These are phyloP conservation scores for Aricia artaxerxes DNA, from an alignment of 2,888 invertebrate species.

Conservation along the genomic window DNA sequence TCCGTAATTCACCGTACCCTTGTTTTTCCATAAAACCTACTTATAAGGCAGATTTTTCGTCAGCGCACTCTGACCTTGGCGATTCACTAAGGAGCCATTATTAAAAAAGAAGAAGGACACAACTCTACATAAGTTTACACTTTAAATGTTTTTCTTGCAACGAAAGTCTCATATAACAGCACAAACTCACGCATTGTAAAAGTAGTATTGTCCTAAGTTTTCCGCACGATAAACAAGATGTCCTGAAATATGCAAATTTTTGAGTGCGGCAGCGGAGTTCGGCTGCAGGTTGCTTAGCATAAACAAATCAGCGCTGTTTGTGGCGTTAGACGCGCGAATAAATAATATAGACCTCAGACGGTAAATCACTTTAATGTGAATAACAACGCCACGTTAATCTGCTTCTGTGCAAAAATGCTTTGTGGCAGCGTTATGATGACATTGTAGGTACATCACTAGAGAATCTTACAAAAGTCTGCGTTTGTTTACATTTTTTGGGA, in stretches of 20 bases:
- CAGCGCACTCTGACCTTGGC: too few relatives aligned
- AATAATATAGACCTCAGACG: slow-evolving; percentile 58
- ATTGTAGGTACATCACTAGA: not conserved
- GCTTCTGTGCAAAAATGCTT: not conserved
- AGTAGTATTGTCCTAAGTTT: slow-evolving; percentile 48
- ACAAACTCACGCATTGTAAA: slow-evolving; percentile 3
- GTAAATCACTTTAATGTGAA: slow-evolving; percentile 68
- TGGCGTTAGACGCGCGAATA: slow-evolving; percentile 60
- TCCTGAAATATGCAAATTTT: slow-evolving; percentile 65
- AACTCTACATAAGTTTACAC: too few relatives aligned
- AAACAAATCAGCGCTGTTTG: slow-evolving; percentile 62
- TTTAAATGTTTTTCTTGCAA: not conserved
- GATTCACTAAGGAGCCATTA: too few relatives aligned
- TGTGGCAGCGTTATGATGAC: not conserved
- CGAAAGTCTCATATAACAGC: not conserved
- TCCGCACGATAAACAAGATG: slow-evolving; percentile 42
- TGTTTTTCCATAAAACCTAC: too few relatives aligned
- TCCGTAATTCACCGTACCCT: too few relatives aligned
- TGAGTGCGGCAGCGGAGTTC: slow-evolving; percentile 58
- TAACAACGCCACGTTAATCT: slow-evolving; percentile 5
- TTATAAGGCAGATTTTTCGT: too few relatives aligned
- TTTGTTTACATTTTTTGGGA: not conserved
- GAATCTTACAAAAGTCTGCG: not conserved
- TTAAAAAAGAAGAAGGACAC: too few relatives aligned
- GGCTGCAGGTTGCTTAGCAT: slow-evolving; percentile 67